These are phyloP conservation scores for Astreopora myriophthalma DNA, from an alignment of 64 coral and sea anemone species.

Conservation along the genomic window DNA sequence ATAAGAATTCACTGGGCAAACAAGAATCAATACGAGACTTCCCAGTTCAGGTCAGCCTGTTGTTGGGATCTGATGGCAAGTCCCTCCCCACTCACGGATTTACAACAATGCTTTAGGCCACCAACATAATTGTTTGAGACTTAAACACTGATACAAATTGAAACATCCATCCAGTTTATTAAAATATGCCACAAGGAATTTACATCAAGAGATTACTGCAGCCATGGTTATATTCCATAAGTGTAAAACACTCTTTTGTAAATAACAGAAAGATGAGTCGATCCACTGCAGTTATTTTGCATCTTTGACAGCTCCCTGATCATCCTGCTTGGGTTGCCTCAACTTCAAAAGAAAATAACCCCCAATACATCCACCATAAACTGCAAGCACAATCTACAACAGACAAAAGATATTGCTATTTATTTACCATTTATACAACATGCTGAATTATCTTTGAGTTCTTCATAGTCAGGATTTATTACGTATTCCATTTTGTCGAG, in stretches of 20 bases:
- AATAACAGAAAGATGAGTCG: not conserved
- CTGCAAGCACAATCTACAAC: slow-evolving; percentile 41
- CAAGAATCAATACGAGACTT: too few species aligned
- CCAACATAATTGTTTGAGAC: too few species aligned
- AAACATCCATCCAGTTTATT: not conserved
- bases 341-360: slow-evolving; percentile 37
- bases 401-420: too few species aligned
- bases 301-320: slow-evolving; percentile 13
- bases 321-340: slow-evolving; percentile 58
- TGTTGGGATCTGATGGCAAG: too few species aligned
- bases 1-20: too few species aligned
- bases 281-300: slow-evolving; percentile 20
- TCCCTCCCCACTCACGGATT: too few species aligned
- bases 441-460: too few species aligned
- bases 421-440: too few species aligned
- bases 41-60: too few species aligned
- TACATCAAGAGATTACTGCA: not conserved
- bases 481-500: too few species aligned
- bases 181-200: not conserved
- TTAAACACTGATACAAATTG: not conserved
- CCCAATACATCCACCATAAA: slow-evolving; percentile 58
- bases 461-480: too few species aligned
- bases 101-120: too few species aligned
- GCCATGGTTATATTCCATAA: not conserved
- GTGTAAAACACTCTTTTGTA: not conserved